Conservation (phyloP, 1,140 invertebrate genomes). For the Philopotamus ludificatus region DNA sequence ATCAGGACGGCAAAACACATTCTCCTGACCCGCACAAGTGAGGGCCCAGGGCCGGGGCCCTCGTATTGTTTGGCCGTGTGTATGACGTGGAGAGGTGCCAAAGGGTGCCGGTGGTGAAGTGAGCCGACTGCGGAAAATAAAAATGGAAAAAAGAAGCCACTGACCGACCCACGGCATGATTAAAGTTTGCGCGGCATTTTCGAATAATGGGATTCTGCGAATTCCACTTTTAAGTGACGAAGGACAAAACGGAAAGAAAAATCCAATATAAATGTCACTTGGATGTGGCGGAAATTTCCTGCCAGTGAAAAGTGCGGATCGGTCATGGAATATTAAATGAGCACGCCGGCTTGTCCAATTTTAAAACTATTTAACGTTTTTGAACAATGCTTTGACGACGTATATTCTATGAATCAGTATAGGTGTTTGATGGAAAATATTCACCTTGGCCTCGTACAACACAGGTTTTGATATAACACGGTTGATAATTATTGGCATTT, state of each 20-base stretch:
- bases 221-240: conserved; percentile 34
- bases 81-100: background rate
- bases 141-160: conserved; percentile 10
- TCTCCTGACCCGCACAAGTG: background rate
- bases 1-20: background rate
- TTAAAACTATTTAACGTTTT: no score
- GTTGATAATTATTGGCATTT: no score
- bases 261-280: conserved; percentile 39
- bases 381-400: no score
- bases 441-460: no score
- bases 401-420: no score
- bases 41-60: background rate
- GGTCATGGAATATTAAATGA: conserved; percentile 5
- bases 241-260: conserved; percentile 33
- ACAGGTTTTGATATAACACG: no score
- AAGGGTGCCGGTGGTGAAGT: conserved; percentile 1
- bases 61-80: conserved; percentile 4
- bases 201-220: conserved; percentile 37
- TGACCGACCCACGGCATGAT: conserved; percentile 29
- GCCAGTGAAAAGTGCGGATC: conserved; percentile 3
- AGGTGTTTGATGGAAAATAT: no score
- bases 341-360: no score
- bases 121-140: background rate
- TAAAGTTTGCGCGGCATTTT: conserved; percentile 21
- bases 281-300: conserved; percentile 5